Evolutionary conservation across 2,113 vertebrate genomes (phyloP).

Genomic region (Etia nguti): DNA sequence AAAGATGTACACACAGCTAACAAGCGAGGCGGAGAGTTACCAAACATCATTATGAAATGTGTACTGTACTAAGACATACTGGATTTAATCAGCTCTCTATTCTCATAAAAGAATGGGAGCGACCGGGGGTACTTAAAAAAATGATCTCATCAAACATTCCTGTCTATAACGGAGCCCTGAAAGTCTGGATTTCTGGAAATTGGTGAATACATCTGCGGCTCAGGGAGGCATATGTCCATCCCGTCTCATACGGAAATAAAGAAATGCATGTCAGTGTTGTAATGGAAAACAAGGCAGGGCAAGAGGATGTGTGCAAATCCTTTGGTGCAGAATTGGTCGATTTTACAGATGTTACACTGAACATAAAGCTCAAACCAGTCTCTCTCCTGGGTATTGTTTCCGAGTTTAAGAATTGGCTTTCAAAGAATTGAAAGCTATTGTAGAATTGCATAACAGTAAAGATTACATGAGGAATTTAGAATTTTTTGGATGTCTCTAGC

Average conservation of each 20-base stretch:
- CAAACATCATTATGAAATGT: not conserved
- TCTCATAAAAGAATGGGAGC: not conserved
- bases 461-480: not conserved
- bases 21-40: not conserved
- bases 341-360: not conserved
- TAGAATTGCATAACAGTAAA: not conserved
- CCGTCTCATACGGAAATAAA: not conserved
- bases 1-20: not conserved
- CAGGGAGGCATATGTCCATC: not conserved
- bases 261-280: not conserved
- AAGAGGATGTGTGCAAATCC: not conserved
- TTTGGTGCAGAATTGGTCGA: not conserved
- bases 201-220: not conserved
- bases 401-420: not conserved
- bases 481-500: not conserved
- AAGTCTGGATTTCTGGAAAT: not conserved
- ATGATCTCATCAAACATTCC: not conserved
- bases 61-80: not conserved
- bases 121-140: not conserved
- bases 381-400: not conserved
- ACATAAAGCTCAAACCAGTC: not conserved
- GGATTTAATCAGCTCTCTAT: not conserved
- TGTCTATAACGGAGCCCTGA: not conserved
- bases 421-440: not conserved
- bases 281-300: not conserved